Evolutionary conservation across 2,113 vertebrate species (phyloP).

Genomic region (Pogona vitticeps): DNA sequence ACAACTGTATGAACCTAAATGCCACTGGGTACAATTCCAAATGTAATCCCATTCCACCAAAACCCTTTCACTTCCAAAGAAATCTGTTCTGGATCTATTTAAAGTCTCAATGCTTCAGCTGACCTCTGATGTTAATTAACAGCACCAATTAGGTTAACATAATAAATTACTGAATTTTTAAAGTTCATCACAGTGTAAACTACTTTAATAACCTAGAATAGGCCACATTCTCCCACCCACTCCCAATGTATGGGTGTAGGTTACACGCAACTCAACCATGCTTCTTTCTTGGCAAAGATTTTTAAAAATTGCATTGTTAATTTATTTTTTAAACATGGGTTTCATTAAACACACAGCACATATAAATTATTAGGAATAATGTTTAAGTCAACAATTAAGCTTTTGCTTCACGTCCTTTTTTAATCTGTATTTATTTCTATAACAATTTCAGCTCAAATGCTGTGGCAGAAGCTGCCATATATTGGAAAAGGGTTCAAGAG

Average conservation of each 20-base stretch:
- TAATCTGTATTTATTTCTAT: background rate
- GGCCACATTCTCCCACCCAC: background rate
- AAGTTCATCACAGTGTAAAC: background rate
- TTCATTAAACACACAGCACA: background rate
- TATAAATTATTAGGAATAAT: background rate
- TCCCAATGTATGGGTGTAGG: background rate
- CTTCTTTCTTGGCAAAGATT: too few relatives aligned
- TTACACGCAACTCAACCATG: background rate
- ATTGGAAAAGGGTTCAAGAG: background rate
- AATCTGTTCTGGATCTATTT: background rate
- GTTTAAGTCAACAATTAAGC: background rate
- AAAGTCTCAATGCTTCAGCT: background rate
- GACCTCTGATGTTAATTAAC: background rate
- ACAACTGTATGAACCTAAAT: background rate
- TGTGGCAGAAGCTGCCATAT: constrained; percentile 6
- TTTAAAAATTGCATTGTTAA: background rate
- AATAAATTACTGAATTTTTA: background rate
- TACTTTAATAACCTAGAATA: background rate
- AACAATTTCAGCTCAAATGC: constrained; percentile 36
- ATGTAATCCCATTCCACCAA: background rate
- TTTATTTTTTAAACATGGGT: background rate
- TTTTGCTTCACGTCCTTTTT: background rate
- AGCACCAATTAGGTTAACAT: background rate
- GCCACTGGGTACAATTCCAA: background rate
- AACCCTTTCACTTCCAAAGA: background rate